phyloP scores from a whole-genome alignment of 2,888 invertebrate species.

The Caenorhabditis sp. region DNA sequence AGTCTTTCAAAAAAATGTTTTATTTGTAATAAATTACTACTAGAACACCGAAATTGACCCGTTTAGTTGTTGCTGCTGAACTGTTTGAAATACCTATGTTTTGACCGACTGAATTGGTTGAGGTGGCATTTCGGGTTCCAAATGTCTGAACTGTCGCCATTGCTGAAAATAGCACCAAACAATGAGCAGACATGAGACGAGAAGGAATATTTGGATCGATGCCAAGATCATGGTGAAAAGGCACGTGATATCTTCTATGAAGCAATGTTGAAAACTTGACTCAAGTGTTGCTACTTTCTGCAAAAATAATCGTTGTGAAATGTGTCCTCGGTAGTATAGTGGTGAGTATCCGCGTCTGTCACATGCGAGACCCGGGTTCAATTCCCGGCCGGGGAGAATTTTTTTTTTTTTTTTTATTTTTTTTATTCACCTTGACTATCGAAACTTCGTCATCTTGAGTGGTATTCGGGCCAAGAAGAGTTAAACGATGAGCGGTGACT shows the following conservation, averaged over 20 bases:
- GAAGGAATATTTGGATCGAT: conserved; percentile 49
- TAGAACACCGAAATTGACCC: background rate
- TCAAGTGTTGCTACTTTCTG: conserved; percentile 9
- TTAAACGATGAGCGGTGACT: conserved; percentile 24
- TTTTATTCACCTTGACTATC: background rate
- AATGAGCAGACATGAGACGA: conserved; percentile 48
- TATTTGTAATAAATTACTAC: background rate
- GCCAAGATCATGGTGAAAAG: conserved; percentile 56
- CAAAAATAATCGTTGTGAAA: background rate
- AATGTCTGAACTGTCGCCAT: conserved; percentile 25
- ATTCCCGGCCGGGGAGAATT: conserved; percentile 56
- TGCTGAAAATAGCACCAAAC: conserved; percentile 47
- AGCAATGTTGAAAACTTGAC: conserved; percentile 34
- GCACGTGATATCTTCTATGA: conserved; percentile 55
- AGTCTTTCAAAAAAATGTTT: conserved; percentile 6
- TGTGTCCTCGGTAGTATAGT: conserved; percentile 41
- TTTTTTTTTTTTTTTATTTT: conserved; percentile 9
- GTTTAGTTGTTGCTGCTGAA: too few species aligned
- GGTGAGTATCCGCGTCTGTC: conserved; percentile 58
- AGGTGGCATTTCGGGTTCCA: conserved; percentile 1
- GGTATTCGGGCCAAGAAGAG: conserved; percentile 16
- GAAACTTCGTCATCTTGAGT: background rate
- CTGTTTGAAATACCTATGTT: background rate
- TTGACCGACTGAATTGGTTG: background rate
- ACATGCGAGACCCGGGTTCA: conserved; percentile 57